Evolutionary conservation across 2,797 vertebrate genomes (phyloP), one percentile per base, ranked within the genome.

Genomic region (Dermochelys coriacea): DNA sequence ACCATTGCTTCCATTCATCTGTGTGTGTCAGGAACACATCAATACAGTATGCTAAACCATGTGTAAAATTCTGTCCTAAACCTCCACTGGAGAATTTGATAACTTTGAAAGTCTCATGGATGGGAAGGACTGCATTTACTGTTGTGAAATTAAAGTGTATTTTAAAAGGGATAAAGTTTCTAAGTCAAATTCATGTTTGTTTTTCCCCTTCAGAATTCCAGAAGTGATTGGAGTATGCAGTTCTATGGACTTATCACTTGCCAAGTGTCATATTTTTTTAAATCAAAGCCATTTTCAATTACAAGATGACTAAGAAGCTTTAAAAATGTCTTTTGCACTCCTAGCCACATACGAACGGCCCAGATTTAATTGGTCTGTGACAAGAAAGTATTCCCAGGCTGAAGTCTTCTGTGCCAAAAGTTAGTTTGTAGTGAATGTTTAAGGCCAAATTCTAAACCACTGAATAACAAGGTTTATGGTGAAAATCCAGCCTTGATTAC

Each of bases 191-290:
- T 25, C 49, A 89, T 90, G 64, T 88, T 88, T 92, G 49, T 91
- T 9, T 92, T 95, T 93, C 19, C 77, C 81, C 80, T 95, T 93
- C 50, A 88, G 52, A 90, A 81, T 89, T 77, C 25, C 50, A 50
- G 41, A 54, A 55, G 50, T 85, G 83, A 79, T 87, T 91, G 89
- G 31, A 47, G 71, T 54, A 12, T 5, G 1, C n/a, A 57, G 45
- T 90, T 94, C 55, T 84, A 45, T 64, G 75, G 83, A 88, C 95
- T 96, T 95, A 86, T 93, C 84, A 68, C 54, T 91, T 94, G 77
- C 84, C 92, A 94, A 88, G 50, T 82, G 94, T 89, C 15, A 6
- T 83, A 54, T 83, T 94, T 90, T 90, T 64, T 34, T 88, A 96
- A 95, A 64, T 89, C 77, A 93, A 94, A 71, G 93, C 2, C 19